Conservation (phyloP, 1,140 invertebrate species). For the Hylaeus volcanicus region DNA sequence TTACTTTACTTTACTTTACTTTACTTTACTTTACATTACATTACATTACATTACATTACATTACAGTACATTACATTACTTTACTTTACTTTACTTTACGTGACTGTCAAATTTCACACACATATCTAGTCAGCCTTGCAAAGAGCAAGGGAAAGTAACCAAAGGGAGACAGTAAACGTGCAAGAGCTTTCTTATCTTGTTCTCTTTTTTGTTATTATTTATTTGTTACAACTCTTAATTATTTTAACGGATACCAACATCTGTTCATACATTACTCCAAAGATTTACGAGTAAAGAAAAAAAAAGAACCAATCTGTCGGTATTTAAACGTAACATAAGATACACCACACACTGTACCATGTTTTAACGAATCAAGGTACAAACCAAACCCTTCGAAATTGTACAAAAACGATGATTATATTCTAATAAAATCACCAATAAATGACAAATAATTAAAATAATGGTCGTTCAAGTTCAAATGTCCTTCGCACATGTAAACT, state of each 20-base stretch:
- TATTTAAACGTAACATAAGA: constrained; percentile 44
- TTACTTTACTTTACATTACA: too few species aligned
- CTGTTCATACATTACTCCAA: constrained; percentile 1
- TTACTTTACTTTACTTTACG: constrained; percentile 58
- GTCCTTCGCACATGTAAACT: background rate
- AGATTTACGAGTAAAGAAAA: background rate
- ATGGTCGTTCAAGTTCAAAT: background rate
- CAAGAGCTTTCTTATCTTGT: constrained; percentile 66
- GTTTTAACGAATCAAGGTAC: constrained; percentile 44
- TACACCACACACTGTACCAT: background rate
- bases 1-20: background rate
- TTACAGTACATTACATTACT: too few species aligned
- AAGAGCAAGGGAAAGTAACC: constrained; percentile 27
- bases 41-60: too few species aligned
- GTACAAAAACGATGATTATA: constrained; percentile 60
- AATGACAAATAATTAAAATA: constrained; percentile 47
- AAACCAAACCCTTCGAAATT: constrained; percentile 55
- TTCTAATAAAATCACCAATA: constrained; percentile 63
- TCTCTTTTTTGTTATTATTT: constrained; percentile 76
- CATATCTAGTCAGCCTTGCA: constrained; percentile 50
- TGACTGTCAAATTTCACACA: constrained; percentile 42
- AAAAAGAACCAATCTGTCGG: background rate
- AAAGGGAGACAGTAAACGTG: constrained; percentile 20
- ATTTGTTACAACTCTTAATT: constrained; percentile 74
- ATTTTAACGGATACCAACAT: constrained; percentile 53